Percentiles rank a stretch among this genome's conserved stretches.
These are phyloP conservation scores for Urocolius indicus DNA, from an alignment of 2,113 vertebrate species.

Conservation along the genomic window DNA sequence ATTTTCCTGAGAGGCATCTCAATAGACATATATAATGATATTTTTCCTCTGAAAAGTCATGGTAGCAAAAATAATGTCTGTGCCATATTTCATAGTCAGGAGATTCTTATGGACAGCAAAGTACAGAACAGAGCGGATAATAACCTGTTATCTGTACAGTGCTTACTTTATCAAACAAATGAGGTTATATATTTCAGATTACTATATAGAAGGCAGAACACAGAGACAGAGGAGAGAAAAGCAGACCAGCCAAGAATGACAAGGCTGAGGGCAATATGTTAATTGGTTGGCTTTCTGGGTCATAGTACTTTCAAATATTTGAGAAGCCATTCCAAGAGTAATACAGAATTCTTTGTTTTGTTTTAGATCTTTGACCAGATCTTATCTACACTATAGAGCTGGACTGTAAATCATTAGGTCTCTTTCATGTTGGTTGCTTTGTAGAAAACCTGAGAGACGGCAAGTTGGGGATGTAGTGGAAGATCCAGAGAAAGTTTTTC, in stretches of 20 bases:
- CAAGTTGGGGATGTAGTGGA: background rate
- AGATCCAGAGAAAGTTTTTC: background rate
- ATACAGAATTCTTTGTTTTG: conserved; percentile 22
- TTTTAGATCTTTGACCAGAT: conserved; percentile 38
- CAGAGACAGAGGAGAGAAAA: conserved; percentile 22
- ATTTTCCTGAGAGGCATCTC: background rate
- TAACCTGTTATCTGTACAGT: background rate
- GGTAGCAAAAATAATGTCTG: background rate
- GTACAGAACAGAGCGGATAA: background rate
- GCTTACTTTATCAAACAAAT: background rate
- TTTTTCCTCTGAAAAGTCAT: background rate
- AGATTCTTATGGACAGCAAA: background rate
- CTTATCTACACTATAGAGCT: conserved; percentile 27
- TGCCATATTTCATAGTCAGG: background rate
- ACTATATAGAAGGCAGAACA: background rate
- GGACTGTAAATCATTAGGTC: conserved; percentile 44
- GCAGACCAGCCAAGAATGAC: background rate
- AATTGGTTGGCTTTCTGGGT: background rate
- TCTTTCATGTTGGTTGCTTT: conserved; percentile 40
- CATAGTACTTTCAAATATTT: conserved; percentile 57
- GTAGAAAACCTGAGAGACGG: background rate
- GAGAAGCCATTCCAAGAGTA: conserved; percentile 24
- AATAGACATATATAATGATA: background rate
- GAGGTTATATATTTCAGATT: background rate
- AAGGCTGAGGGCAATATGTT: background rate